Base-by-base conservation (phyloP, 2,113 vertebrate species). In the Pungitius pungitius region DNA sequence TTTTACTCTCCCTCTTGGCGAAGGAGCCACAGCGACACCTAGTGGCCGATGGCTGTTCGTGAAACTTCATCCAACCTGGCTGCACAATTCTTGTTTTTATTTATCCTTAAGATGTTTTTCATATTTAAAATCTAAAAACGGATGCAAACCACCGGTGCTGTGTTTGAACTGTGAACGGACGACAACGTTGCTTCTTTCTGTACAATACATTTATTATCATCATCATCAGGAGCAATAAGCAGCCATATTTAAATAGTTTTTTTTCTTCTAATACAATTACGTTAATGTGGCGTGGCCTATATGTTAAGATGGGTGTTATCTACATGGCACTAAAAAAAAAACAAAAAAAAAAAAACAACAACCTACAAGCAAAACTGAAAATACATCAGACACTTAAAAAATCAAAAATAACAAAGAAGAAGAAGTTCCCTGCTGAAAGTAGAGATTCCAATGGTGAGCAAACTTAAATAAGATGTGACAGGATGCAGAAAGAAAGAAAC, bases 191-290 rank as follows among this genome's bases (percentile, higher is more conserved):
- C n/a, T 73, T 71, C 65, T 54, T 42, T 63, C 78, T 89, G 87
- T 87, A 92, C 88, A 92, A 87, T 87, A 87, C 77, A 81, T 91
- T 93, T 91, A 92, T 93, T 73, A 60, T 15, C 5, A 45, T 18
- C 5, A 45, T 45, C 26, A 86, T 82, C 75, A 88, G 73, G 83
- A 91, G 88, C 90, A 87, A 63, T 85, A 88, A 78, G 90, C 81
- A 91, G 86, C 77, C 78, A 66, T 85, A 86, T 88, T 88, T 88
- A 91, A 88, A 89, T 91, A 89, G 43, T 56, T 56, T 49, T 83
- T 35, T 58, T 54, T 58, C 30, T 55, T 83, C 81, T 88, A 90
- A 86, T 88, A 92, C 88, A 87, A 73, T 85, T 56, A 85, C 73
- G 63, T 88, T 76, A 87, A 84, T 52, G 80, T 65, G 80, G 54